Percentiles rank a stretch among this genome's conserved stretches.
These are phyloP conservation scores for Synergus gifuensis DNA, from an alignment of 2,888 invertebrate species.

Conservation along the genomic window DNA sequence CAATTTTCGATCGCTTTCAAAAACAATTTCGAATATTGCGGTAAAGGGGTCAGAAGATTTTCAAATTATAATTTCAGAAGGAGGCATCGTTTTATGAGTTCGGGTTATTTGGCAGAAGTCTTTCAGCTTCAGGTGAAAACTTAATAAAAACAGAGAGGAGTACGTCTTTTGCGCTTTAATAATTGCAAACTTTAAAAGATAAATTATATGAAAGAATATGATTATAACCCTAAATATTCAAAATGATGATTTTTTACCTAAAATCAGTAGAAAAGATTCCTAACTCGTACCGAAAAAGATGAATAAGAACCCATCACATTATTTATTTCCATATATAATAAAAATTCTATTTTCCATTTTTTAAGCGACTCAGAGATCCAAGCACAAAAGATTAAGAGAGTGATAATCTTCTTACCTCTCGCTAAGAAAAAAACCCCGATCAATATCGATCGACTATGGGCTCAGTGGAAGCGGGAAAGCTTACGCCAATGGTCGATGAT, in stretches of 20 bases:
- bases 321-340: too few relatives aligned
- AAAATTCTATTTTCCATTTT: neutral
- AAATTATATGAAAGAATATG: too few relatives aligned
- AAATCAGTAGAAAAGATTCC: too few relatives aligned
- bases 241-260: too few relatives aligned
- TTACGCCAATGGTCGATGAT: conserved; percentile 74
- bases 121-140: neutral
- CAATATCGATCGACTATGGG: conserved; percentile 13
- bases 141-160: neutral
- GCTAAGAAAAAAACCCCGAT: neutral
- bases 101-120: neutral
- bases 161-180: neutral
- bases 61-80: neutral
- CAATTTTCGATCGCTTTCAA: conserved; percentile 15
- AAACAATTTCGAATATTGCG: neutral
- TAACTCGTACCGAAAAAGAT: too few relatives aligned
- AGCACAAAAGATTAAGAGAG: conserved; percentile 8
- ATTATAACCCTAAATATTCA: too few relatives aligned
- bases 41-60: neutral
- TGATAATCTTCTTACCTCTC: conserved; percentile 14
- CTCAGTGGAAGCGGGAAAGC: conserved; percentile 33
- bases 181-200: neutral
- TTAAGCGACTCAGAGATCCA: neutral
- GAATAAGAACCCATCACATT: neutral
- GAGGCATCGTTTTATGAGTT: neutral